Evolutionary conservation across 2,797 vertebrate species (phyloP).

Genomic region (Centroberyx gerrardi): DNA sequence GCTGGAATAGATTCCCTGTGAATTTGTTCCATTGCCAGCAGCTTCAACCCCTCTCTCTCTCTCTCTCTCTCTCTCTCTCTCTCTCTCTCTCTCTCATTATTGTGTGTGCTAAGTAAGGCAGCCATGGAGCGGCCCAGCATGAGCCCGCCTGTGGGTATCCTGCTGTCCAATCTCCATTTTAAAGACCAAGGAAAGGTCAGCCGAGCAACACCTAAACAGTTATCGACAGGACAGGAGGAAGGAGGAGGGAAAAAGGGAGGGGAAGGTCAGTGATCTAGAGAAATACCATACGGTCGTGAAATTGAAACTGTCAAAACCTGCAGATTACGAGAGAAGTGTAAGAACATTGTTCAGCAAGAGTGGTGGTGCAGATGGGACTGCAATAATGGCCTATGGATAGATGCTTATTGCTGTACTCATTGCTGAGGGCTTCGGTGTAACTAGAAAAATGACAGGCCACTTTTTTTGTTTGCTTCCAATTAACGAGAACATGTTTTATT

Average conservation of each 20-base stretch:
- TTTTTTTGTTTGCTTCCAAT: not conserved
- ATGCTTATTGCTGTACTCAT: not conserved
- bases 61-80: slow-evolving; percentile 22
- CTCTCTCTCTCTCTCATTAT: slow-evolving; percentile 33
- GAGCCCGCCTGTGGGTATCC: slow-evolving; percentile 23
- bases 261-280: slow-evolving; percentile 56
- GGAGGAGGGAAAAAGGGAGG: slow-evolving; percentile 30
- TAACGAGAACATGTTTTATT: not conserved
- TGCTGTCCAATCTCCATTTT: slow-evolving; percentile 68
- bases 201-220: slow-evolving; percentile 60
- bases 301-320: slow-evolving; percentile 61
- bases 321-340: slow-evolving; percentile 38
- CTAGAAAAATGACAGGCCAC: not conserved
- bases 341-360: slow-evolving; percentile 32
- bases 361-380: slow-evolving; percentile 27
- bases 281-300: slow-evolving; percentile 54
- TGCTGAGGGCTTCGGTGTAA: slow-evolving; percentile 7
- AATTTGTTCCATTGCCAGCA: slow-evolving; percentile 39
- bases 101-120: slow-evolving; percentile 42
- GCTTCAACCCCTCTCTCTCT: slow-evolving; percentile 21
- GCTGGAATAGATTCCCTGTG: slow-evolving; percentile 22
- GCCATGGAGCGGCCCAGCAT: slow-evolving; percentile 31
- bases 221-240: slow-evolving; percentile 59
- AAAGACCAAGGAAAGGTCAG: slow-evolving; percentile 71
- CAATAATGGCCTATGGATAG: slow-evolving; percentile 15